Evolutionary conservation across 2,113 vertebrate genomes (phyloP).

Genomic region (Oncorhynchus gorbuscha): DNA sequence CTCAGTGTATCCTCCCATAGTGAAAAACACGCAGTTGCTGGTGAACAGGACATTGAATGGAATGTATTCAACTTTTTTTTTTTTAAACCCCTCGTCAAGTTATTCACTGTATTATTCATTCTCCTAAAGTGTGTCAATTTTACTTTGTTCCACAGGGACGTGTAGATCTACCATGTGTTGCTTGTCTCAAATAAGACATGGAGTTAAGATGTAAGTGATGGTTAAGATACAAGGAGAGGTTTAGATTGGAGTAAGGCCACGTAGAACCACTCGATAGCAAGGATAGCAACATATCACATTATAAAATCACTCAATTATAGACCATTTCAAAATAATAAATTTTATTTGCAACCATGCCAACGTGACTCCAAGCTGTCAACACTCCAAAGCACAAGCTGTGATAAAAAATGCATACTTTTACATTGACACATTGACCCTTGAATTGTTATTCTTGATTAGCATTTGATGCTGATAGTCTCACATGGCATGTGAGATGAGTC

Average conservation of each 20-base stretch:
- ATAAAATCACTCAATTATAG: constrained; percentile 15
- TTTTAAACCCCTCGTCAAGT: no score
- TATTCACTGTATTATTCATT: no score
- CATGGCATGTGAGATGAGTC: constrained; percentile 39
- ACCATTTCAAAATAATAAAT: constrained; percentile 47
- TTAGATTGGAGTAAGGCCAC: not conserved
- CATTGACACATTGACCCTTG: constrained; percentile 35
- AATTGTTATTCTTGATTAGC: constrained; percentile 39
- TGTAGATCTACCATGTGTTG: no score
- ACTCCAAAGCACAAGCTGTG: constrained; percentile 55
- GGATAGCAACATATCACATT: no score
- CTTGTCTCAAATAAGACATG: no score
- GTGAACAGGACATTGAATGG: no score
- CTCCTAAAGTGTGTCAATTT: no score
- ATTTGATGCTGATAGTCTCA: constrained; percentile 62
- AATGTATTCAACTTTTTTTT: no score
- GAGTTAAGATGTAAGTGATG: not conserved
- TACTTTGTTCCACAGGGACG: no score
- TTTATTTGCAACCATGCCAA: constrained; percentile 70
- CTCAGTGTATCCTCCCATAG: no score
- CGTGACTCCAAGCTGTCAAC: constrained; percentile 48
- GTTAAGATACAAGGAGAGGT: not conserved
- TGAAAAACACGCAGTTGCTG: no score
- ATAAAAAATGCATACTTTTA: constrained; percentile 36
- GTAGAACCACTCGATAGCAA: not conserved